These are phyloP conservation scores for Porites cylindrica DNA, from an alignment of 92 coral and sea anemone genomes.

Conservation along the genomic window DNA sequence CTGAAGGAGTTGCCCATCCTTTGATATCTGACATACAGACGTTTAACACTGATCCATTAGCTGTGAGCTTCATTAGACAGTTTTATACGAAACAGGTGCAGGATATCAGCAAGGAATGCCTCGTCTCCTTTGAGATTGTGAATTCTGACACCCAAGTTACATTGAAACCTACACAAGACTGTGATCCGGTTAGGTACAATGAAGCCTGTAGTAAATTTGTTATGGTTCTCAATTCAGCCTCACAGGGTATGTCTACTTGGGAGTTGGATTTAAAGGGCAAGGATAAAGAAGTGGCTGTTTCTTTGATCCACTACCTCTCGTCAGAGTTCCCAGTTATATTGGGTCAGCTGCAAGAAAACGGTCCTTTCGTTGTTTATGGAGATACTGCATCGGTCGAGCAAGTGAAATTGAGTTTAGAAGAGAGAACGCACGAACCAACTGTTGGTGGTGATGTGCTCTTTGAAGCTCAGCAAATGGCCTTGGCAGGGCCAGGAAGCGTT, in stretches of 20 bases:
- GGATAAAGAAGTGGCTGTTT: neutral
- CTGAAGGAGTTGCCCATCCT: neutral
- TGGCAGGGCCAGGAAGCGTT: neutral
- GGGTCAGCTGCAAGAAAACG: constrained; percentile 18
- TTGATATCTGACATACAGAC: neutral
- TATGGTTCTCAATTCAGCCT: constrained; percentile 24
- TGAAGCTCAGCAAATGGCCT: neutral
- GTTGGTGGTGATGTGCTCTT: neutral
- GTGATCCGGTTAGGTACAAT: constrained; percentile 39
- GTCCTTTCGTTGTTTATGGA: constrained; percentile 49
- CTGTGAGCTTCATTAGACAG: constrained; percentile 39
- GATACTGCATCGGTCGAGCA: constrained; percentile 42
- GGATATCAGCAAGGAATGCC: constrained; percentile 16
- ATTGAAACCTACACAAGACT: constrained; percentile 17
- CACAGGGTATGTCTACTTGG: constrained; percentile 50
- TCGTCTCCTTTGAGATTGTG: constrained; percentile 10
- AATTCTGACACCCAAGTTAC: constrained; percentile 38
- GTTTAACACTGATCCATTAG: constrained; percentile 3
- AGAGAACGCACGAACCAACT: neutral
- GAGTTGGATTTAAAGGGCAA: constrained; percentile 7
- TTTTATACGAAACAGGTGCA: neutral
- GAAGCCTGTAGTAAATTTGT: constrained; percentile 42
- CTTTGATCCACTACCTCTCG: neutral
- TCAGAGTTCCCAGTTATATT: constrained; percentile 46
- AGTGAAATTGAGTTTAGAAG: neutral